Conservation (phyloP, 2,113 vertebrate species). For the Turdus rufiventris region DNA sequence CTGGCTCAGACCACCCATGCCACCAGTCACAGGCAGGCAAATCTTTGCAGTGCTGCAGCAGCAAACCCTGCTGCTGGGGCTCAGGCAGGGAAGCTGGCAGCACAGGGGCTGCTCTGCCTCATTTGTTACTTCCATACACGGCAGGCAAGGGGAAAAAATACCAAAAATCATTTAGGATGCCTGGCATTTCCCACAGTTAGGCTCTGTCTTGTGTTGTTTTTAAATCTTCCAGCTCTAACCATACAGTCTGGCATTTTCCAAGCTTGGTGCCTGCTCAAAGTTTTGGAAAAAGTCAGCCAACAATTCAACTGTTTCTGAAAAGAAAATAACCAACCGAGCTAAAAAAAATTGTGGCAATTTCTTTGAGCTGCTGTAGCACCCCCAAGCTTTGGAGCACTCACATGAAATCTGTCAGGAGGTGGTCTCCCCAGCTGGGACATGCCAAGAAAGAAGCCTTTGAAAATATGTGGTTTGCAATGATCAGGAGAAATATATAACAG, state of each 20-base stretch:
- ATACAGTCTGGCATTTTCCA: neutral
- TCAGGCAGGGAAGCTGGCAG: neutral
- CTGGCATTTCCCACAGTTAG: neutral
- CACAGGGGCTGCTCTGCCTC: neutral
- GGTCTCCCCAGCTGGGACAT: neutral
- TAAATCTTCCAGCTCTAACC: neutral
- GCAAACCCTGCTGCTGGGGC: neutral
- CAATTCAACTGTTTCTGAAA: slow-evolving; percentile 13
- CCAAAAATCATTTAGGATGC: neutral
- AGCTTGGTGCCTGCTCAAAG: neutral
- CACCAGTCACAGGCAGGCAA: neutral
- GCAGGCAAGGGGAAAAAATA: neutral
- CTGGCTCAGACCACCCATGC: neutral
- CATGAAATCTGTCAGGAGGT: neutral
- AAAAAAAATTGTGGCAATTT: neutral
- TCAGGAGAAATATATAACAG: neutral
- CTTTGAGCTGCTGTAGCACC: slow-evolving; percentile 21
- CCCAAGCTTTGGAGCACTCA: neutral
- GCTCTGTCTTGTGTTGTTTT: neutral
- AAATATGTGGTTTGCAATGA: neutral
- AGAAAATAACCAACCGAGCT: neutral
- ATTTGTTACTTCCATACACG: neutral
- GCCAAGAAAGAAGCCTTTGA: neutral
- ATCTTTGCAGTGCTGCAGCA: neutral
- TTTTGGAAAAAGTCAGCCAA: slow-evolving; percentile 29